A percentile compares a stretch with the other conserved stretches of the same genome.
Conservation (phyloP, 2,113 vertebrate genomes). For the Pachypanchax playfairii region DNA sequence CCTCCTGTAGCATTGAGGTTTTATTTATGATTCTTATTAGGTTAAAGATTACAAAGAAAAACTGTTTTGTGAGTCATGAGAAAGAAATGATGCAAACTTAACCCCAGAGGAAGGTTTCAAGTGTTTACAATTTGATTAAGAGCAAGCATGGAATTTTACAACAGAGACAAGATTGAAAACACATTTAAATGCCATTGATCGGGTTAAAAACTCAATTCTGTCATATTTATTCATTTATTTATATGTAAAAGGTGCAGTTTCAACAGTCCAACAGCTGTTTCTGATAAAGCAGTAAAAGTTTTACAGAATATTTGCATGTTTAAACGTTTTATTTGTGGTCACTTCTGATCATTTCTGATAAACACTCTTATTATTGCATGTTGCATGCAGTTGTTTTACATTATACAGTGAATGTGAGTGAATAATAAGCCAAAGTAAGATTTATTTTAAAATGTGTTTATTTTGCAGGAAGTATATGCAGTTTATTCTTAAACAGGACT, state of each 20-base stretch:
- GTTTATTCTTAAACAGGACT: conserved; percentile 2
- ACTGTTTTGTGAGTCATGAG: neutral
- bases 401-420: too few relatives aligned
- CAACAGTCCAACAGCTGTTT: neutral
- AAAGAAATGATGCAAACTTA: neutral
- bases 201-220: too few relatives aligned
- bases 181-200: too few relatives aligned
- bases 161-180: too few relatives aligned
- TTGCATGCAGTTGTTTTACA: conserved; percentile 46
- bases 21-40: conserved; percentile 22
- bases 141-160: too few relatives aligned
- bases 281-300: neutral
- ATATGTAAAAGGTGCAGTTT: too few relatives aligned
- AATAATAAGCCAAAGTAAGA: conserved; percentile 1
- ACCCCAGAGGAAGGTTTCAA: too few relatives aligned
- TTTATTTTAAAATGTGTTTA: conserved; percentile 10
- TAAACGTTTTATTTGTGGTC: neutral
- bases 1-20: conserved; percentile 16
- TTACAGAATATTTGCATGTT: too few relatives aligned
- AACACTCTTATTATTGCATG: conserved; percentile 28
- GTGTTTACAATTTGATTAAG: too few relatives aligned
- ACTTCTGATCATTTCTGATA: neutral
- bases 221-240: too few relatives aligned
- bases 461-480: neutral
- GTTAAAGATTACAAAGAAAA: neutral